Evolutionary conservation across 2,888 invertebrate genomes (phyloP).

Genomic region (Nomada fabriciana): DNA sequence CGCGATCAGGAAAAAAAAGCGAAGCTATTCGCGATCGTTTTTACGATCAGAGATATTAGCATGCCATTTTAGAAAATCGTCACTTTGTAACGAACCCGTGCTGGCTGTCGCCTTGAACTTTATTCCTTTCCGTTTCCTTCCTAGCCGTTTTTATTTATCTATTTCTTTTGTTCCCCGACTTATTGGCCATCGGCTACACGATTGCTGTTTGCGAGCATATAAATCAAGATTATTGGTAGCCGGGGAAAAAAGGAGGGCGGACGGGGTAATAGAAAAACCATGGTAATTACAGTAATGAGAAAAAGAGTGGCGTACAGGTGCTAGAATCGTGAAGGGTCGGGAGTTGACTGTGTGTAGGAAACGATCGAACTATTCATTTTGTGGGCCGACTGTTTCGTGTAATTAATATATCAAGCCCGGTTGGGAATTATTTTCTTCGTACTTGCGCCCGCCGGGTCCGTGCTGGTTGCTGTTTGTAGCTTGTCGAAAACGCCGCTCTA

Average conservation of each 20-base stretch:
- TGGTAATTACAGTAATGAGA: slow-evolving; percentile 4
- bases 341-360: neutral
- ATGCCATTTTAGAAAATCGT: slow-evolving; percentile 29
- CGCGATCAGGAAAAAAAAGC: slow-evolving; percentile 20
- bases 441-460: slow-evolving; percentile 8
- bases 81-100: slow-evolving; percentile 16
- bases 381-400: slow-evolving; percentile 71
- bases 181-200: no score
- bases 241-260: neutral
- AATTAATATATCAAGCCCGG: slow-evolving; percentile 75
- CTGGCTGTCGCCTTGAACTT: slow-evolving; percentile 38
- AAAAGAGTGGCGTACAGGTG: slow-evolving; percentile 55
- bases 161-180: no score
- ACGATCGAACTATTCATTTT: slow-evolving; percentile 73
- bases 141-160: no score
- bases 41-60: slow-evolving; percentile 34
- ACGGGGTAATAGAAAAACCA: neutral
- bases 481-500: slow-evolving; percentile 63
- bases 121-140: neutral
- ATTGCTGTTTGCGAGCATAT: no score
- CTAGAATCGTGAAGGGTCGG: neutral
- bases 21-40: slow-evolving; percentile 42
- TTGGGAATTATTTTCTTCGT: slow-evolving; percentile 61
- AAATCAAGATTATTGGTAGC: neutral
- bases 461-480: slow-evolving; percentile 23